Evolutionary conservation across 2,888 invertebrate genomes (phyloP), one percentile per base, ranked within the genome.

Genomic region (Hyposoter dolosus): DNA sequence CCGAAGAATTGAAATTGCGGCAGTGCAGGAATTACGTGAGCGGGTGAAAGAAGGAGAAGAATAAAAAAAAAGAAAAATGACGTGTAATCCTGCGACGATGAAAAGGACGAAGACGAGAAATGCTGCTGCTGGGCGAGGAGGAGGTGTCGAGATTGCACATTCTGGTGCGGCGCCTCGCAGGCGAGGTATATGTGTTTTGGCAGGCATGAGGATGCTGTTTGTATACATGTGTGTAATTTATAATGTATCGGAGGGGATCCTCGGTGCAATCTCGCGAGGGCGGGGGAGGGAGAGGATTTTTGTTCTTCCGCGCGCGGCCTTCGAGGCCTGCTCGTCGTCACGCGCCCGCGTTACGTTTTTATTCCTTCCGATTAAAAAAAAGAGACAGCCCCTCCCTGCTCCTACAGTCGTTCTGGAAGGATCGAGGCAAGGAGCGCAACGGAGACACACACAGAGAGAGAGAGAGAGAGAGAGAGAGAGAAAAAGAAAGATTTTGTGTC

Each of bases 141-240:
- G 50, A 80, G 83, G 86, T 83, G 86, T 72, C 83, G 86, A 86
- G 81, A 86, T 86, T 63, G 86, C 56, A 77, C 76, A 86, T 86
- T 86, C 86, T 83, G 83, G 86, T 83, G 77, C 86, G 86, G 86
- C 86, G 86, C 86, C 86, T 86, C 63, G 43, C 63, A 74, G 86
- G 76, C 86, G 86, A 80, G 74, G 15, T 45, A 71, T 60, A 78
- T 60, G 47, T 75, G 50, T 83, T 76, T 83, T 80, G 76, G 77
- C 80, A 80, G 80, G 47, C 45, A 23, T 43, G 50, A 75, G 82
- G 82, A 82, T 82, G 75, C 82, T 66, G 66, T 72, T 81, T 69
- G 47, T 69, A 72, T 28, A 72, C 66, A 78, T 56, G 56, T 78
- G 66, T 78, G 28, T 43, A 78, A 60, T 78, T 43, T 69, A 78